Base-by-base conservation (phyloP, 1,140 invertebrate species). In the Drosophila bifasciata region DNA sequence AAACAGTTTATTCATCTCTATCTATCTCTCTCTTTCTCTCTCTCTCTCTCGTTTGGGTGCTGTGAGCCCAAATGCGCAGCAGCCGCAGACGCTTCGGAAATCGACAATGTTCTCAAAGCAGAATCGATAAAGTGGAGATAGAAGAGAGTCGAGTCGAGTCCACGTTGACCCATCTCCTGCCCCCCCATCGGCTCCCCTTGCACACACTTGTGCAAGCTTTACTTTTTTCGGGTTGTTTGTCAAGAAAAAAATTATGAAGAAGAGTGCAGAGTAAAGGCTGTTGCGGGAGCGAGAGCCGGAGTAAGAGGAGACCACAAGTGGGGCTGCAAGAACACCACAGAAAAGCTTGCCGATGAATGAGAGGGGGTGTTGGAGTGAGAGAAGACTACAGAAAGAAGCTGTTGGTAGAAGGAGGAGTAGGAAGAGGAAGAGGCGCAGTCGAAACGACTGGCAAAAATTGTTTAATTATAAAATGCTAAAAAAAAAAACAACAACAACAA, bases 401-500 rank as follows among this genome's bases (percentile, higher is more conserved):
- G 32, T 13, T 36, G 36, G 32, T 4, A 3, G 28, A 11, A 36
- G 53, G 17, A 53, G 55, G 40, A 9, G 28, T 8, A 28, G 28
- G 4, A 36, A 48, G 17, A 53, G 55, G 40, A 4, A 13, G 32
- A 13, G 9, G 23, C 44, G 40, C 17, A 44, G 53, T 52, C 28
- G 58, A 58, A 66, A 50, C 62, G 55, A 64, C 64, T 80, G 58
- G 58, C 56, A 79, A 83, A 77, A 89, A 84, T 81, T 84, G 79
- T 89, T 89, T 89, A 84, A 89, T 90, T 90, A 90, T 90, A 83
- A 89, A 90, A 78, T 79, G 83, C 84, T 90, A 72, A 78, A 86
- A 75, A 86, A 55, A 51, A 64, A 55, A 44, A 28, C 25, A 28
- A 8, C 69, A 48, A 49, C 52, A 44, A 63, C 45, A 21, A 71